These are phyloP conservation scores for Macaca fascicularis DNA, from an alignment of 2,113 vertebrate species.

Conservation along the genomic window DNA sequence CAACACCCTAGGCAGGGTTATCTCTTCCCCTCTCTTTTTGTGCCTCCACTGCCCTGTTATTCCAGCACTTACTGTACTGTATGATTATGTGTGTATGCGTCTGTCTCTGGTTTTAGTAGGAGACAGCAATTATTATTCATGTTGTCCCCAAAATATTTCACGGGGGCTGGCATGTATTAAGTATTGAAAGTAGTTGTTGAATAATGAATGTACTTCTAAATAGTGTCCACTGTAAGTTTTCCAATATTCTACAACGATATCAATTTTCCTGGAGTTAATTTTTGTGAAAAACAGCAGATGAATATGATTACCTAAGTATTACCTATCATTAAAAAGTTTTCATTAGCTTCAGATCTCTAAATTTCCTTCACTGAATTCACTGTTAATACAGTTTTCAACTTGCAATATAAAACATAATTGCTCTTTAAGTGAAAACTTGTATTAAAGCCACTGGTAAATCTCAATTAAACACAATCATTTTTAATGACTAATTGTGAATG, in stretches of 20 bases:
- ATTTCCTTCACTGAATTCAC: neutral
- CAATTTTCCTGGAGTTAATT: neutral
- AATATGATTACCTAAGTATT: slow-evolving; percentile 4
- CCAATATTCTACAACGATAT: neutral
- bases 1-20: neutral
- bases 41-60: neutral
- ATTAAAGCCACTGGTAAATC: neutral
- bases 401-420: neutral
- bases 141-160: slow-evolving; percentile 7
- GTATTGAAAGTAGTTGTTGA: neutral
- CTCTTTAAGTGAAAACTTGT: neutral
- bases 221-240: neutral
- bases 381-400: neutral
- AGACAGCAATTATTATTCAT: neutral
- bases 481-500: neutral
- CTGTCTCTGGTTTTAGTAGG: neutral
- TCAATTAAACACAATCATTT: neutral
- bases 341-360: neutral
- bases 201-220: neutral
- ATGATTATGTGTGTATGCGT: neutral
- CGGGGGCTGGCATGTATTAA: neutral
- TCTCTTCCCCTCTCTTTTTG: neutral
- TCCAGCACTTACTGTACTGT: neutral
- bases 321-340: neutral
- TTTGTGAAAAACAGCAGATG: neutral